Evolutionary conservation across 2,888 invertebrate species (phyloP), one percentile per base, ranked within the genome.

Genomic region (Tridacna crocea): DNA sequence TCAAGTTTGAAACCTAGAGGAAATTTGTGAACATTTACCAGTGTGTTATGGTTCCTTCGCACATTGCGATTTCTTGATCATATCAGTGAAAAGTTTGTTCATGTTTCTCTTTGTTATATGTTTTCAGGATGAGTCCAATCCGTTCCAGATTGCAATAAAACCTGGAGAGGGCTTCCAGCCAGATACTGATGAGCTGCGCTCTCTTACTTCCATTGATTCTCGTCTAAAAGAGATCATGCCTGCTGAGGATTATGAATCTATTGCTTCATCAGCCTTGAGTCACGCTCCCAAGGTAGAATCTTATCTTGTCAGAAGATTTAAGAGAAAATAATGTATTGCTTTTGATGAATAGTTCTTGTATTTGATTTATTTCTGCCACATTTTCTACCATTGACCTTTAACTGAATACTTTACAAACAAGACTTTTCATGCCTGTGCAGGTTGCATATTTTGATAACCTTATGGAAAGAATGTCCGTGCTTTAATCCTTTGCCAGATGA

Each of bases 81-180:
- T 36, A 36, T 36, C 36, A 36, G 36, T 4, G 36, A 36, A 36
- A 36, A 36, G 36, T 36, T 2, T 36, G 36, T 36, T 36, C 36
- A 36, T 36, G 36, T 36, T 36, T 55, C 55, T 19, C 3, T 61
- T 61, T 61, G 19, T n/a, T 55, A 63, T 26, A 27, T 48, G 15
- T 58, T 70, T 70, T 26, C 72, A 82, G 79, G 83, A 81, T 79
- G 83, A 82, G 8, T 76, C 48, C 61, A 92, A 89, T 79, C 89
- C 90, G 11, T 91, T 87, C 80, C 89, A 92, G 80, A 66, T 92
- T 61, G 87, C 88, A 15, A 75, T 92, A 1, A 87, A 83, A 8
- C 88, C 90, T 11, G 92, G 92, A 0, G 92, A 93, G 72, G 93
- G 94, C 0, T 93, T 90, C 80, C 72, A 84, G 24, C 92, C 92